Percentiles rank a stretch among this genome's conserved stretches.
Evolutionary conservation across 1,140 invertebrate species (phyloP).

Genomic region (Sinonovacula constricta): DNA sequence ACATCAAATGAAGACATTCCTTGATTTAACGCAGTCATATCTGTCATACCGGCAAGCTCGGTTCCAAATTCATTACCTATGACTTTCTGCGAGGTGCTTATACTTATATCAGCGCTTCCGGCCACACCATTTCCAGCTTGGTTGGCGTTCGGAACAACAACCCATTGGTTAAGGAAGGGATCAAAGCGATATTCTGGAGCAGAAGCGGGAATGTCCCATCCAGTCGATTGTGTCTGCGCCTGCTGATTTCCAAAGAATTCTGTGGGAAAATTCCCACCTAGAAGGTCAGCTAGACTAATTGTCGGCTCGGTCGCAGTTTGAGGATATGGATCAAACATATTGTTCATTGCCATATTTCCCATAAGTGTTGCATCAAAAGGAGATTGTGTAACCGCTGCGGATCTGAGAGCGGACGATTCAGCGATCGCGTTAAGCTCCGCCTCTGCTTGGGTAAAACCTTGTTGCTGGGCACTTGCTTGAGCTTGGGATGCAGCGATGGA

Average conservation of each 20-base stretch:
- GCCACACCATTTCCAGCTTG: not conserved
- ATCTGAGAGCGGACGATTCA: not conserved
- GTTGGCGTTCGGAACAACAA: not conserved
- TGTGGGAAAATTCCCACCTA: conserved; percentile 9
- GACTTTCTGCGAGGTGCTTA: too few species aligned
- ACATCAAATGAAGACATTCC: too few species aligned
- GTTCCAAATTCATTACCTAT: too few species aligned
- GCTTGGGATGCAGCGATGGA: too few species aligned
- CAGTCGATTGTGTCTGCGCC: not conserved
- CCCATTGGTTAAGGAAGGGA: too few species aligned
- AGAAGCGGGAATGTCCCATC: not conserved
- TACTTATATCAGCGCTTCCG: not conserved
- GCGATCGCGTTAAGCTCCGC: conserved; percentile 9
- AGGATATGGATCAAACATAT: not conserved
- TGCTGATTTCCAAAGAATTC: not conserved
- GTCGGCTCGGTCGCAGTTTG: conserved; percentile 1
- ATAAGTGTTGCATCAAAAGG: too few species aligned
- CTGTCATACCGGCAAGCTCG: too few species aligned
- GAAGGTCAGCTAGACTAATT: conserved; percentile 30
- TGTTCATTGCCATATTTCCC: not conserved
- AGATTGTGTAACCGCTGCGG: not conserved
- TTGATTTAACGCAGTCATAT: too few species aligned
- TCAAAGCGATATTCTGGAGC: too few species aligned
- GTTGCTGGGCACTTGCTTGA: too few species aligned
- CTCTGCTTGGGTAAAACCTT: conserved; percentile 5